Evolutionary conservation across 1,140 invertebrate species (phyloP).

Genomic region (Scaptomyza pallida): DNA sequence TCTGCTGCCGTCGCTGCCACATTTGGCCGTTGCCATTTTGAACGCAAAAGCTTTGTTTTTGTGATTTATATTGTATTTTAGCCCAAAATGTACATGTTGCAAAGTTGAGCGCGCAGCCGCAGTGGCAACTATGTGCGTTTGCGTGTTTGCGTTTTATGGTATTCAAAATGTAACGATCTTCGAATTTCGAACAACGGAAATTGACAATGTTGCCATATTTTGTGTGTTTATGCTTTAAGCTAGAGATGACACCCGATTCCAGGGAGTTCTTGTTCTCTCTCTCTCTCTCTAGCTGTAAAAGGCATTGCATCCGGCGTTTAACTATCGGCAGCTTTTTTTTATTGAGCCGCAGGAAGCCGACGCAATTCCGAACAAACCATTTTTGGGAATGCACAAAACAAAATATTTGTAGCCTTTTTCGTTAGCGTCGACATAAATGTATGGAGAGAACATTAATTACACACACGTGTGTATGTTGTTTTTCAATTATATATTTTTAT

Average conservation of each 20-base stretch:
- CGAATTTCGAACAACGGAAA: slow-evolving; percentile 61
- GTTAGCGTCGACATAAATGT: slow-evolving; percentile 10
- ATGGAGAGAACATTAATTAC: background rate
- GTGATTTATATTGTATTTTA: slow-evolving; percentile 66
- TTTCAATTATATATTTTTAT: slow-evolving; percentile 9
- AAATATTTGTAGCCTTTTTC: slow-evolving; percentile 40
- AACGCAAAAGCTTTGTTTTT: slow-evolving; percentile 36
- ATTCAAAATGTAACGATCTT: slow-evolving; percentile 62
- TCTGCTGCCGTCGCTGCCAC: slow-evolving; percentile 40
- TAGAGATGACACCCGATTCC: slow-evolving; percentile 27
- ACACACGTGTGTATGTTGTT: background rate
- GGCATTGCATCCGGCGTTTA: slow-evolving; percentile 69
- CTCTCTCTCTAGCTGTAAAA: slow-evolving; percentile 37
- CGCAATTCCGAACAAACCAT: slow-evolving; percentile 42
- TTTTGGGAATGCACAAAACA: slow-evolving; percentile 40
- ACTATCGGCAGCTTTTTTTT: slow-evolving; percentile 21
- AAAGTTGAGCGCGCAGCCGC: slow-evolving; percentile 7
- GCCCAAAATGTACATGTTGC: slow-evolving; percentile 67
- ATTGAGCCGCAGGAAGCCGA: slow-evolving; percentile 52
- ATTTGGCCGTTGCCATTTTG: slow-evolving; percentile 66
- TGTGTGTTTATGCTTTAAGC: slow-evolving; percentile 1
- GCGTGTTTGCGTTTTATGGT: slow-evolving; percentile 37
- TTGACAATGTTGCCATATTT: slow-evolving; percentile 59
- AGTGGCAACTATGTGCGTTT: background rate
- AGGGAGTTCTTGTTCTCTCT: slow-evolving; percentile 14